Evolutionary conservation across 2,888 invertebrate genomes (phyloP).

Genomic region (Drosophila neotestacea): DNA sequence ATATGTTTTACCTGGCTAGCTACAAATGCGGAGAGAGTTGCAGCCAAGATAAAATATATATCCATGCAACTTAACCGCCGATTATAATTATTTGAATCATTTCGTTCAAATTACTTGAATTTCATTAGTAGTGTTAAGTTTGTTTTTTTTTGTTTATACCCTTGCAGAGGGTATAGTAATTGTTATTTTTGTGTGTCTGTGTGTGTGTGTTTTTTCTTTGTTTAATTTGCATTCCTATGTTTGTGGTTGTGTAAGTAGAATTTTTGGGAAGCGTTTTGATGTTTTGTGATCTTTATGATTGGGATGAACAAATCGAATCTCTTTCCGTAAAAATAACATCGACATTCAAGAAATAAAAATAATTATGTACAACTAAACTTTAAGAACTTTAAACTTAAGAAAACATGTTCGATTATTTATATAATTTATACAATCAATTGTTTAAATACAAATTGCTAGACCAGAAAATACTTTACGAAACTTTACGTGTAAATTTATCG

Average conservation of each 20-base stretch:
- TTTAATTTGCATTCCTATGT: not conserved
- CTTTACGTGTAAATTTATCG: too few species aligned
- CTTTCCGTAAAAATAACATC: too few species aligned
- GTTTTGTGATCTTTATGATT: conserved; percentile 14
- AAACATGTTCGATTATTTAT: too few species aligned
- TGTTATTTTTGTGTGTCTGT: too few species aligned
- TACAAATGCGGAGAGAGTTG: conserved; percentile 38
- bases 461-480: too few species aligned
- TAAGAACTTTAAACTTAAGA: too few species aligned
- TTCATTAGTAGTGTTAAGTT: conserved; percentile 16
- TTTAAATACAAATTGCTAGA: too few species aligned
- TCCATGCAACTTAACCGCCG: conserved; percentile 12
- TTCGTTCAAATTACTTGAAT: conserved; percentile 4
- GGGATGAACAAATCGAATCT: too few species aligned
- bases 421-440: too few species aligned
- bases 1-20: conserved; percentile 59
- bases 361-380: too few species aligned
- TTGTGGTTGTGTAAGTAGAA: not conserved
- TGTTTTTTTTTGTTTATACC: not conserved
- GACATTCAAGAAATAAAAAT: too few species aligned
- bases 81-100: conserved; percentile 4
- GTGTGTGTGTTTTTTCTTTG: not conserved
- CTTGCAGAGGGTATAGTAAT: too few species aligned
- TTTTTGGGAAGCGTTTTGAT: conserved; percentile 32
- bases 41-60: conserved; percentile 14